These are phyloP conservation scores for Holothuria scabra DNA, from an alignment of 53 echinoderm and acorn worm species.

Conservation along the genomic window DNA sequence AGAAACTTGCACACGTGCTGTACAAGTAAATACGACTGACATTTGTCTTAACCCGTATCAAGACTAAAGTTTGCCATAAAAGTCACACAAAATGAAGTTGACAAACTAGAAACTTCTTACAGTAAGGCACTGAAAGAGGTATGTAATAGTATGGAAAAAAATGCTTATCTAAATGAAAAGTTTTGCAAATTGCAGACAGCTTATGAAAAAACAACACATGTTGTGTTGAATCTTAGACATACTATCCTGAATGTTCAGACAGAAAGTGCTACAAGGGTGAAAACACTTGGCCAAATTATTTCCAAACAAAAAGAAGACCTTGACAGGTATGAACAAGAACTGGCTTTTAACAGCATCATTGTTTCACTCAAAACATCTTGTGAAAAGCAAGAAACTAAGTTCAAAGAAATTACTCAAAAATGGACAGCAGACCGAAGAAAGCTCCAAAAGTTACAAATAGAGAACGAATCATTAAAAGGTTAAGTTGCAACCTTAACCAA, in stretches of 20 bases:
- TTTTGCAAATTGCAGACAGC: no score
- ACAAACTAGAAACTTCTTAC: neutral
- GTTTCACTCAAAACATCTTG: neutral
- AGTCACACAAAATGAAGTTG: neutral
- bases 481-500: slow-evolving; percentile 17
- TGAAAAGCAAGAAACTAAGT: neutral
- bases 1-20: neutral
- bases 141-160: no score
- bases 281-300: neutral
- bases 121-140: neutral
- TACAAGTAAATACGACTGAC: neutral
- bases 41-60: slow-evolving; percentile 1
- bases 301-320: neutral
- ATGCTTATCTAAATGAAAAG: no score
- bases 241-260: neutral
- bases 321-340: neutral
- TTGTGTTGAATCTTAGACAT: neutral
- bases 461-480: slow-evolving; percentile 9
- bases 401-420: neutral
- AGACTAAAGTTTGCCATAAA: neutral
- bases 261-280: neutral
- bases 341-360: neutral
- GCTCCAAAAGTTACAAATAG: neutral
- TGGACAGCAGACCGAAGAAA: neutral
- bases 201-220: no score